Conservation (phyloP, 2,113 vertebrate species). For the Hydrolagus affinis region DNA sequence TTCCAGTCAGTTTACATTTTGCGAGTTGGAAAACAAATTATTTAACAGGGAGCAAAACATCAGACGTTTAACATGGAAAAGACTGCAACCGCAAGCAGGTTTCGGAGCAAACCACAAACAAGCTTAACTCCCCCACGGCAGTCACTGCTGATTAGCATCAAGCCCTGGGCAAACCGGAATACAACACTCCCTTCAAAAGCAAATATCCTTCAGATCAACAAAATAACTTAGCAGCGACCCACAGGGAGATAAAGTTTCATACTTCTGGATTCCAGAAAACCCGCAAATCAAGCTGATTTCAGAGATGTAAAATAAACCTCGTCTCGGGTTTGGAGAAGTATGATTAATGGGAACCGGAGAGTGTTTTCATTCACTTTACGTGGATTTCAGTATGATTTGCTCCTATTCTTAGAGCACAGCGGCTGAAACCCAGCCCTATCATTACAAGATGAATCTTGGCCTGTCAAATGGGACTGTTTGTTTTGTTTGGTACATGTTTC, state of each 20-base stretch:
- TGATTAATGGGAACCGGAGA: neutral
- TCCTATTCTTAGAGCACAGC: neutral
- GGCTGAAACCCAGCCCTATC: neutral
- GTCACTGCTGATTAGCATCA: conserved; percentile 15
- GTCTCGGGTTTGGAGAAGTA: conserved; percentile 1
- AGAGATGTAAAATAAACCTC: neutral
- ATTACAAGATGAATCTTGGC: neutral
- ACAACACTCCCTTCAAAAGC: conserved; percentile 11
- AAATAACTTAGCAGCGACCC: neutral
- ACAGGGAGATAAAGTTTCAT: conserved; percentile 6
- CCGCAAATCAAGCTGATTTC: neutral
- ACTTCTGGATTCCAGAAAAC: conserved; percentile 8
- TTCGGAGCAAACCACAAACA: neutral
- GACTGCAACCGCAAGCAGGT: neutral
- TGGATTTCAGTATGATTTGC: neutral
- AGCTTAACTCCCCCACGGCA: neutral
- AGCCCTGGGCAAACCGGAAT: neutral
- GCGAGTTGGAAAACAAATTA: too few relatives aligned
- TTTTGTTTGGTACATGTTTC: conserved; percentile 18
- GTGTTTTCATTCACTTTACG: neutral
- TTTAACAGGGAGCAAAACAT: neutral
- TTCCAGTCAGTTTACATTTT: conserved; percentile 22
- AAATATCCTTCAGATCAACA: conserved; percentile 4
- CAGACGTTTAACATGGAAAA: conserved; percentile 2
- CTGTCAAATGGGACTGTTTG: conserved; percentile 27